Conservation (phyloP, 2,113 vertebrate genomes). For the Donacobius atricapilla region DNA sequence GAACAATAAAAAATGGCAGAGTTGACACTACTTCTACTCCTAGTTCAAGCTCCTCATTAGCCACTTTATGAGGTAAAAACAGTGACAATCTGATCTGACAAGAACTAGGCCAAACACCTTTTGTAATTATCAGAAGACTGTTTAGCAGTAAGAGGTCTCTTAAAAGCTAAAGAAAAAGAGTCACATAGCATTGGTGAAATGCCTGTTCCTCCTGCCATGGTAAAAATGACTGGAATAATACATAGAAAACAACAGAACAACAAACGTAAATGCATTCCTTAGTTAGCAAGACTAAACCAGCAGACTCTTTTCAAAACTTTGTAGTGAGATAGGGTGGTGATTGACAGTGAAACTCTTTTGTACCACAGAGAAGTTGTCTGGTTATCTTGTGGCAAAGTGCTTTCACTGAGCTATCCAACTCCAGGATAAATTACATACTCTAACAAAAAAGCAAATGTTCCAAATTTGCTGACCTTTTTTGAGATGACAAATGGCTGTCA, state of each 20-base stretch:
- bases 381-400: background rate
- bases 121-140: background rate
- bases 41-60: background rate
- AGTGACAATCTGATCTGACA: background rate
- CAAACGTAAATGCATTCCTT: background rate
- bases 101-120: background rate
- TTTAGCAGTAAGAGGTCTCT: background rate
- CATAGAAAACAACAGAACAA: background rate
- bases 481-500: background rate
- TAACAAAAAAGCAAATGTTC: background rate
- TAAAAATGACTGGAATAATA: background rate
- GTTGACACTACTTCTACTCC: background rate
- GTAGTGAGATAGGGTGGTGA: background rate
- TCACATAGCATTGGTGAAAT: background rate
- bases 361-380: background rate
- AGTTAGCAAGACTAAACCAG: background rate
- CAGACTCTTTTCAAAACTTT: background rate
- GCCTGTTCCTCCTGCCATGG: background rate
- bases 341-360: background rate
- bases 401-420: background rate
- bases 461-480: background rate
- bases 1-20: background rate
- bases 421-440: background rate
- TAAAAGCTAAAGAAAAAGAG: background rate
- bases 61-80: background rate